Evolutionary conservation across 2,888 invertebrate species (phyloP), one percentile per base, ranked within the genome.

Genomic region (Lypha dubia): DNA sequence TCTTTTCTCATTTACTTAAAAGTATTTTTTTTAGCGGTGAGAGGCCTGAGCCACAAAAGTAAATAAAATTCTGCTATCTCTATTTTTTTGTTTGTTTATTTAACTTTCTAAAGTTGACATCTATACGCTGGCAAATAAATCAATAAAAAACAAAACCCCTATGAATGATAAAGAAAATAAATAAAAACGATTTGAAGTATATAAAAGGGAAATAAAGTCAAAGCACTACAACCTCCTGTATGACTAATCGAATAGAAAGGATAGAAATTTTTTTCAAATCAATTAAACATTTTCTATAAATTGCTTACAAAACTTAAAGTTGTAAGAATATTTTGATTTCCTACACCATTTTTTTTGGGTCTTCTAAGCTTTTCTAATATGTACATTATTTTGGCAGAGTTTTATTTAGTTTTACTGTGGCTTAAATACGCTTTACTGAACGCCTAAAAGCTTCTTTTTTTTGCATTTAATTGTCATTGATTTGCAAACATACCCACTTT

Each of bases 131-230:
- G 41, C n/a, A 77, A 62, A 60, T 62, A 77, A 77, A 62, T 77
- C 77, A 70, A 77, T 70, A 70, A 51, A 77, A 77, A 62, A 70
- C 77, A 70, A 77, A 62, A 70, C 41, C 28, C 51, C 20, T 28
- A 11, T 38, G 1, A 51, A 62, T 38, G 13, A 17, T 17, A 38
- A 28, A 68, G 9, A 13, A 38, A 75, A 20, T 51, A 63, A 41
- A 44, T 20, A 22, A 51, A 20, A 17, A 44, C 38, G 35, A 46
- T 35, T 49, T 46, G n/a, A 6, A n/a, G 35, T 8, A n/a, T n/a
- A n/a, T n/a, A 35, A 8, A 35, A 35, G 35, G 35, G 8, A 35
- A 35, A 35, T 35, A 35, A 8, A 6, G 8, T 35, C 4, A 35
- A 35, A 9, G 35, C 4, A 35, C 35, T 1, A 8, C 35, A 35